phyloP scores from a whole-genome alignment of 2,888 invertebrate genomes.

The Sclerodermus sp. region DNA sequence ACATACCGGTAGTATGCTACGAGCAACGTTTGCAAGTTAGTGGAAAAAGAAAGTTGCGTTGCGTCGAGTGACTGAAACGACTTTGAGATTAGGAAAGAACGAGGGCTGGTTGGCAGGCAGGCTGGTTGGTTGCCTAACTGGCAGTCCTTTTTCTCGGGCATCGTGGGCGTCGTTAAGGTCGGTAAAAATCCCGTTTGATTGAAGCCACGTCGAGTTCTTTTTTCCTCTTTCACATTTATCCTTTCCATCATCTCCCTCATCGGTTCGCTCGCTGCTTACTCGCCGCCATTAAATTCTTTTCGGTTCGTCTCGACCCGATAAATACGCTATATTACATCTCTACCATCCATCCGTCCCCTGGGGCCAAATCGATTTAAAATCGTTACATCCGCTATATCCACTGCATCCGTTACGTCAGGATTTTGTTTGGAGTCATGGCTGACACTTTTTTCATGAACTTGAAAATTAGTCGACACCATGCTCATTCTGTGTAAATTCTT shows the following conservation, averaged over 20 bases:
- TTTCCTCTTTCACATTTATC: constrained; percentile 14
- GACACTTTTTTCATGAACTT: no score
- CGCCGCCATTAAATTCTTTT: constrained; percentile 22
- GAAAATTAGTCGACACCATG: no score
- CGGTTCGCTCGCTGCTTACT: background rate
- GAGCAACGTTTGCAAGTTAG: no score
- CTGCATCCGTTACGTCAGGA: no score
- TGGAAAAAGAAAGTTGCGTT: no score
- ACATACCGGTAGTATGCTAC: no score
- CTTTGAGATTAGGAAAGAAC: constrained; percentile 1
- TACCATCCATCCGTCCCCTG: no score
- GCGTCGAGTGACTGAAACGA: constrained; percentile 10
- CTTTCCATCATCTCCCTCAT: constrained; percentile 5
- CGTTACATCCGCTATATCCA: no score
- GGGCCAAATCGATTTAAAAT: no score
- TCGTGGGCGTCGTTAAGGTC: constrained; percentile 25
- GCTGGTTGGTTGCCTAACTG: background rate
- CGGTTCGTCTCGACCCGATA: constrained; percentile 14
- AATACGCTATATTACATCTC: constrained; percentile 4
- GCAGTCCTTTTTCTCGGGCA: constrained; percentile 2
- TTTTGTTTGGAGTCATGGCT: no score
- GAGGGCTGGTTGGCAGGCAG: background rate
- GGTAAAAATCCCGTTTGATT: constrained; percentile 33
- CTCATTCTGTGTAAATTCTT: no score
- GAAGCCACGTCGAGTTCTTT: constrained; percentile 22